phyloP scores from a whole-genome alignment of 2,113 vertebrate species.

The Varanus salvator region DNA sequence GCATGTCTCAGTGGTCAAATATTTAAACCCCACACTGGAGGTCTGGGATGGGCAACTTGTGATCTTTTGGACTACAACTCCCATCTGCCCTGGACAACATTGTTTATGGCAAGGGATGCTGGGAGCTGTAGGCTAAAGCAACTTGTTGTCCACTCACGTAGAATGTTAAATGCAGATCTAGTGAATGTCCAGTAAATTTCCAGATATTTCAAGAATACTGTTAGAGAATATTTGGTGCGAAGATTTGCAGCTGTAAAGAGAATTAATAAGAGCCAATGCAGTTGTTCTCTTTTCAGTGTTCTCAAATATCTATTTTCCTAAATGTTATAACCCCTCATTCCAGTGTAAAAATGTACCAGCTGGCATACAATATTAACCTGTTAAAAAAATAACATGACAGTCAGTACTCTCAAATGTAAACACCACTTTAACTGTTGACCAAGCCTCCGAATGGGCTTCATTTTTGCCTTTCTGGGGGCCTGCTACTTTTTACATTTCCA shows the following conservation, averaged over 20 bases:
- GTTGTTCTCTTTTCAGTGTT: neutral
- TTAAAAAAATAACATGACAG: neutral
- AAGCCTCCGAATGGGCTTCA: too few relatives aligned
- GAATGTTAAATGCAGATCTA: neutral
- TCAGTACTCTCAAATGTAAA: neutral
- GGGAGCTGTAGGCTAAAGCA: too few relatives aligned
- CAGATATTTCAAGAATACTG: neutral
- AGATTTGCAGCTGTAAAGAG: neutral
- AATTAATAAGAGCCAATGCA: neutral
- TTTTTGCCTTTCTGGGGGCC: neutral
- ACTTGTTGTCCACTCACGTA: neutral
- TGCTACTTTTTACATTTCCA: neutral
- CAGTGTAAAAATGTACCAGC: neutral
- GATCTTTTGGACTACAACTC: neutral
- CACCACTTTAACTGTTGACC: neutral
- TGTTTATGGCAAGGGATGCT: neutral
- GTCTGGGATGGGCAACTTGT: too few relatives aligned
- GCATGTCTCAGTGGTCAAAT: neutral
- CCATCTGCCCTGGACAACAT: neutral
- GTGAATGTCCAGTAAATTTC: neutral
- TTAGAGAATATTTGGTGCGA: neutral
- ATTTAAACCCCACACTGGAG: neutral
- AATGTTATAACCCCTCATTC: neutral
- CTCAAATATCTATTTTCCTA: too few relatives aligned
- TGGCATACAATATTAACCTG: neutral